Conservation (phyloP, 92 coral and sea anemone species). For the Pocillopora grandis region DNA sequence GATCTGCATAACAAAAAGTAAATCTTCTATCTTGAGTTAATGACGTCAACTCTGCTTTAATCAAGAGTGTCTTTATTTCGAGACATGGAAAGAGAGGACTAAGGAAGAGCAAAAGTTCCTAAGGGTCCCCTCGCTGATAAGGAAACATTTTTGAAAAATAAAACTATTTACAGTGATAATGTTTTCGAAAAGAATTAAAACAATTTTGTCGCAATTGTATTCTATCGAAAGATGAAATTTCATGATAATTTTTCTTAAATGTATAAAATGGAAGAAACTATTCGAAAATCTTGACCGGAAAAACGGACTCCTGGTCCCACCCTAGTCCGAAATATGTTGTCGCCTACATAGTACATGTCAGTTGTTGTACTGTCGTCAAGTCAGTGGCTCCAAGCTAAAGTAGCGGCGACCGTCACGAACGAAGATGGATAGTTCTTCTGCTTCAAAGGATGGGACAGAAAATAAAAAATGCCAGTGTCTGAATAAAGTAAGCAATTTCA, state of each 20-base stretch:
- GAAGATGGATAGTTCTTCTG: constrained; percentile 3
- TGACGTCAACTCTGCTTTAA: background rate
- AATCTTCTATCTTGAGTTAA: background rate
- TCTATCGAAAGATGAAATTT: no score
- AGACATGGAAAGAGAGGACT: no score
- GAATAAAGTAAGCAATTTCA: constrained; percentile 69
- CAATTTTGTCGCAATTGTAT: no score
- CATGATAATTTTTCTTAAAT: no score
- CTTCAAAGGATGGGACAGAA: background rate
- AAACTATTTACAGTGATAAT: no score
- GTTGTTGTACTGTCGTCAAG: background rate
- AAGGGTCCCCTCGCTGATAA: background rate
- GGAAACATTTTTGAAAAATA: no score
- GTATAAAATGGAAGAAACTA: no score
- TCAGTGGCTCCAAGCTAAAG: background rate
- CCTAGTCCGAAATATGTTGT: background rate
- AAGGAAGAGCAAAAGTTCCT: background rate
- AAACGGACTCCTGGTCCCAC: background rate
- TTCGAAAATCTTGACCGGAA: no score
- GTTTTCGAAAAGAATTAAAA: no score
- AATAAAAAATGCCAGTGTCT: constrained; percentile 45
- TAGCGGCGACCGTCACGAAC: background rate
- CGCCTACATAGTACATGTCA: no score
- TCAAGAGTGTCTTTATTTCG: no score
- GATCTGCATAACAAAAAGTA: background rate